Conservation (phyloP, 2,797 vertebrate species). For the Sebastes trivittatus region DNA sequence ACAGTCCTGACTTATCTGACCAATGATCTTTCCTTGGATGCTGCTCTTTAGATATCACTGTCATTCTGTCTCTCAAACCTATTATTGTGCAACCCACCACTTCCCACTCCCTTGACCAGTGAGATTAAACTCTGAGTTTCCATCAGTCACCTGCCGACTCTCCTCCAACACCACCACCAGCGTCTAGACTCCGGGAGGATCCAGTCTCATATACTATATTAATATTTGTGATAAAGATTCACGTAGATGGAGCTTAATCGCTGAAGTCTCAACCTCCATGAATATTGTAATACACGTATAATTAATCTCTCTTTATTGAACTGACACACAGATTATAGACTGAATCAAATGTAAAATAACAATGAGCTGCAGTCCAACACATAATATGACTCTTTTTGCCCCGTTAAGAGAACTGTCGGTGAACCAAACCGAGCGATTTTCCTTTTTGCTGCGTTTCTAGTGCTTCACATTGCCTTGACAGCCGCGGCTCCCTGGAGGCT, state of each 20-base stretch:
- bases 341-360: not conserved
- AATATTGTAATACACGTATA: not conserved
- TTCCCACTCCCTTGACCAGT: not conserved
- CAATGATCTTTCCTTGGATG: not conserved
- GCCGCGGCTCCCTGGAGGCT: conserved; percentile 54
- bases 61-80: not conserved
- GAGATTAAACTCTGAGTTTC: conserved; percentile 2
- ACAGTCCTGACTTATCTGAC: not conserved
- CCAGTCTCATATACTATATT: not conserved
- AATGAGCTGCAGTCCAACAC: not conserved
- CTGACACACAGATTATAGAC: not conserved
- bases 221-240: not conserved
- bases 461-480: conserved; percentile 52
- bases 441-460: conserved; percentile 19
- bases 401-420: not conserved
- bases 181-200: not conserved
- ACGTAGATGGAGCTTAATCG: not conserved
- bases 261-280: not conserved
- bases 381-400: not conserved
- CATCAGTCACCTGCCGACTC: conserved; percentile 34
- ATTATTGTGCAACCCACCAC: not conserved
- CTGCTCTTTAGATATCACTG: not conserved
- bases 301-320: not conserved
- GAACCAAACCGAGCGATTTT: conserved; percentile 8
- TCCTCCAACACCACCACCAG: not conserved